Base-by-base conservation (phyloP, 1,140 invertebrate genomes). In the Drosophila fuyamai region DNA sequence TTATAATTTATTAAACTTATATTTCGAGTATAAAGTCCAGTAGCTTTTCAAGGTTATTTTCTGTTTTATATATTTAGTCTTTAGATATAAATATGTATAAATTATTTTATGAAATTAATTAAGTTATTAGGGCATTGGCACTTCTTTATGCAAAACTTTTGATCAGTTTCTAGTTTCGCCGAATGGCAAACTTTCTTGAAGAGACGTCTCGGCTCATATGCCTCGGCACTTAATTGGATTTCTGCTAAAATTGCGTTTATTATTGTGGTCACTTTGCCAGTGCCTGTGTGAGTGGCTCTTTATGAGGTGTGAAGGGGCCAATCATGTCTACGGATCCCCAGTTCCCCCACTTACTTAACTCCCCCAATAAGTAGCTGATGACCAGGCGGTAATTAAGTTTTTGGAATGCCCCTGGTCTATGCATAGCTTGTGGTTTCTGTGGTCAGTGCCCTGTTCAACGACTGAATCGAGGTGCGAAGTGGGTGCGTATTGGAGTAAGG, bases 211-310 rank as follows among this genome's bases (percentile, higher is more conserved):
- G 73, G 61, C 76, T 72, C 75, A 79, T 76, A 81, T 86, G 82
- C 38, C 70, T 58, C 46, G 66, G 47, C 72, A 88, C 86, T 88
- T 86, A 86, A 86, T 86, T 86, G 83, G 83, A 86, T 86, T 86
- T 89, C 72, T 86, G 83, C 79, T 86, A 82, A 88, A 86, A 86
- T 86, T 86, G 84, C 83, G 83, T 88, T 86, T 86, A 86, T 86
- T 88, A 88, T 79, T 86, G 83, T 73, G 76, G 71, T 73, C 74
- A 77, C 63, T 77, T 76, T 48, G 63, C 40, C 74, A 51, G 51
- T 5, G 48, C 29, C 48, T 12, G 29, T 16, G 14, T 13, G 23
- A 68, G 60, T 66, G 47, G 65, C 65, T 68, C 79, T 79, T 88
- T 89, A 88, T 88, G 83, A 88, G 84, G 83, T 88, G 83, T 72